phyloP scores from a whole-genome alignment of 2,113 vertebrate genomes.

The Erythrocebus patas region DNA sequence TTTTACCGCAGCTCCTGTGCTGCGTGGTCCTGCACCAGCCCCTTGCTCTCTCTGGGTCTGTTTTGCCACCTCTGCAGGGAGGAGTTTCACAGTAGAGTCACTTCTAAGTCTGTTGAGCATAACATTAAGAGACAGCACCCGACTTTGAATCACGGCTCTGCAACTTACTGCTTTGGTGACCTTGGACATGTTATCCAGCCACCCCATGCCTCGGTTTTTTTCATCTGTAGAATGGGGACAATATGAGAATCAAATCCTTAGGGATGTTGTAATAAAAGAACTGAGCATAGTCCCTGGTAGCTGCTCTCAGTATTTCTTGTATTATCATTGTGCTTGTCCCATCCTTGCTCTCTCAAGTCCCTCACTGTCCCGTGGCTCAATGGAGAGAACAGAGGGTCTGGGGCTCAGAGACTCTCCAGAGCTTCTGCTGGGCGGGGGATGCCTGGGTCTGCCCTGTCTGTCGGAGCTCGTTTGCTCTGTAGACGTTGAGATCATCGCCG shows the following conservation, averaged over 20 bases:
- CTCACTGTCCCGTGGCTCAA: not conserved
- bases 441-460: not conserved
- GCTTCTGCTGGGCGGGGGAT: not conserved
- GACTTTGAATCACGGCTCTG: not conserved
- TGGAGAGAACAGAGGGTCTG: not conserved
- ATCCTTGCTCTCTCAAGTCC: not conserved
- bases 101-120: not conserved
- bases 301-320: not conserved
- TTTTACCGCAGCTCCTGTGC: not conserved
- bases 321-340: not conserved
- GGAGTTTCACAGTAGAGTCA: not conserved
- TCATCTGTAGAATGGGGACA: not conserved
- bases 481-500: constrained; percentile 53
- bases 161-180: not conserved
- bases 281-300: not conserved
- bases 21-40: not conserved
- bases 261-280: not conserved
- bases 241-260: not conserved
- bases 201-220: not conserved
- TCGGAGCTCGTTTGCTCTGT: not conserved
- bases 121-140: not conserved
- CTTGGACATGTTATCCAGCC: not conserved
- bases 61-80: not conserved
- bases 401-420: not conserved
- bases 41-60: not conserved